Evolutionary conservation across 2,797 vertebrate genomes (phyloP), one percentile per base, ranked within the genome.

Genomic region (Melopsittacus undulatus): DNA sequence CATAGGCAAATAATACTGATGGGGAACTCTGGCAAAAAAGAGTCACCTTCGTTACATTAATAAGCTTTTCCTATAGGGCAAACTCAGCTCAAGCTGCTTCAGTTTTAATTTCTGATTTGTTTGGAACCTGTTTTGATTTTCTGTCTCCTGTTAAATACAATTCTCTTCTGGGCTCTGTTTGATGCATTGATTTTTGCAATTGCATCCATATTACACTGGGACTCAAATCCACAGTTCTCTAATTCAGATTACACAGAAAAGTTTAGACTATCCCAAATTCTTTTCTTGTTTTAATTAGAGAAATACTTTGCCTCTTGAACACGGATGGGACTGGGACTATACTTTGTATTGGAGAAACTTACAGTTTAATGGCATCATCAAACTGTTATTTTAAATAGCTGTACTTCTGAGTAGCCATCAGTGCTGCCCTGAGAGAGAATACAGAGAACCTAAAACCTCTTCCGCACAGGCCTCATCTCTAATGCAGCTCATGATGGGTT

Each of bases 101-200:
- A 83, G 63, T 51, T 73, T 85, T 94, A 82, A 82, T 88, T 96
- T 96, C 80, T 87, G 76, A 95, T 92, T 90, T 95, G 75, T 94
- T 62, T 94, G 75, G 75, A 94, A 90, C 83, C 77, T 73, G 70
- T 8, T 96, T 96, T 95, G 94, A 95, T 96, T 95, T 96, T 94
- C 93, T 96, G 91, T 93, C 94, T 94, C 45, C 34, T 74, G 34
- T 77, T 96, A 93, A 95, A 95, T 78, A 80, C 68, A 80, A 80
- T 78, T 90, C 49, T 94, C 86, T 89, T 83, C 74, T 72, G 36
- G 82, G 79, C 68, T 89, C 72, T 93, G 61, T 78, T 95, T 94
- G 91, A 73, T 43, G 38, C 64, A 92, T 81, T 91, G 94, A 95
- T 87, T 90, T 96, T 94, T 89, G 74, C 78, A 92, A 77, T 85